Conservation (phyloP, 1,140 invertebrate species). For the Bombus waltoni region DNA sequence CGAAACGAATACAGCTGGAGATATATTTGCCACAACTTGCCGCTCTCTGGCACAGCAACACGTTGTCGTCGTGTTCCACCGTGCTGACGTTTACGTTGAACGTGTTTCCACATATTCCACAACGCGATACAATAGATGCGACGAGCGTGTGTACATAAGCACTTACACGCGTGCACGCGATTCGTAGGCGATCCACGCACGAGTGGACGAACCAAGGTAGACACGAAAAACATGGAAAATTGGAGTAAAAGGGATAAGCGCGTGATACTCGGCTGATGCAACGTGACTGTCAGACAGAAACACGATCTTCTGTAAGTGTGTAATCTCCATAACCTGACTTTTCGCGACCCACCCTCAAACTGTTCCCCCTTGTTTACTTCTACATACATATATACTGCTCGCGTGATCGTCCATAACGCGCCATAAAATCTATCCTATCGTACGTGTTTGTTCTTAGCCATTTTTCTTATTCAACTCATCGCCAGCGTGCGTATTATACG, state of each 20-base stretch:
- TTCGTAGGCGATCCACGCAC: neutral
- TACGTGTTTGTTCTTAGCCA: neutral
- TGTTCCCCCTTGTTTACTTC: neutral
- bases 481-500: too few relatives aligned
- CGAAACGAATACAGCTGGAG: neutral
- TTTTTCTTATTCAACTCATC: neutral
- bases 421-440: slow-evolving; percentile 33
- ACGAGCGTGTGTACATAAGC: neutral
- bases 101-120: neutral
- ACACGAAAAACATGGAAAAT: neutral
- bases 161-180: neutral
- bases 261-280: neutral
- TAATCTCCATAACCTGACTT: neutral
- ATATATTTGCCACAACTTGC: neutral
- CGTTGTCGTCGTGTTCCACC: neutral
- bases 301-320: neutral
- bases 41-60: neutral
- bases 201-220: neutral
- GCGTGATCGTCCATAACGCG: neutral
- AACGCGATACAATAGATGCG: neutral
- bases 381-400: neutral
- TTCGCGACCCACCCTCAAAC: neutral
- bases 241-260: neutral
- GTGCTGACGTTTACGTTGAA: neutral
- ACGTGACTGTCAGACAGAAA: neutral